Base-by-base conservation (phyloP, 2,888 invertebrate species). In the Frankliniella intonsa region DNA sequence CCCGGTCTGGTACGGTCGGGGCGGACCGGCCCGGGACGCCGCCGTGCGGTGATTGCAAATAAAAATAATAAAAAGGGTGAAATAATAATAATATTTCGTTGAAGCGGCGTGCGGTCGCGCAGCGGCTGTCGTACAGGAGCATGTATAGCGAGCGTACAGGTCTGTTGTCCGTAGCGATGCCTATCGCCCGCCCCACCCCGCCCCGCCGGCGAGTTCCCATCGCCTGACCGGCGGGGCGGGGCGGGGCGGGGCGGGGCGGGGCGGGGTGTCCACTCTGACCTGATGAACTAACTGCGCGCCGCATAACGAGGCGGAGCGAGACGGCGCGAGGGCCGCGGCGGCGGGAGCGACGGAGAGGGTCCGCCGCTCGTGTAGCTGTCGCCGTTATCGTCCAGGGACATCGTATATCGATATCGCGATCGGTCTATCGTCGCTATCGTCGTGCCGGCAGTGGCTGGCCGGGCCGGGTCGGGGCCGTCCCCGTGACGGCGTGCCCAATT, bases 401-500 rank as follows among this genome's bases (percentile, higher is more conserved):
- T 76, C 69, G 69, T 25, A 25, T 25, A 76, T 76, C 69, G 69
- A 76, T 76, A 76, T 76, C 69, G n/a, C 69, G 22, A 76, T 76
- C 69, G 69, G 25, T 76, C 69, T 76, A 76, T 76, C 69, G 69
- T 11, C n/a, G 69, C 62, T 10, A 62, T 62, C 62, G 69, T n/a
- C 69, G 69, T 22, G 69, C 69, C 22, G 55, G 19, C 19, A 55
- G 55, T 19, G 55, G 19, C 17, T 14, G 11, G 14, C 55, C 55
- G 55, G 17, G 14, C 19, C 55, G 55, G 11, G 55, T 17, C 55
- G 55, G 9, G 69, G 69, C 69, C 69, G 69, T 76, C 69, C 62
- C 62, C 19, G 62, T 62, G 25, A 76, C 69, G 69, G 69, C 69
- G 69, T 76, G 69, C 69, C 69, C 69, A 76, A 76, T 76, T 76